Evolutionary conservation across 37 sponge, comb jelly and placozoan species (phyloP).

Genomic region (Axinella damicornis): DNA sequence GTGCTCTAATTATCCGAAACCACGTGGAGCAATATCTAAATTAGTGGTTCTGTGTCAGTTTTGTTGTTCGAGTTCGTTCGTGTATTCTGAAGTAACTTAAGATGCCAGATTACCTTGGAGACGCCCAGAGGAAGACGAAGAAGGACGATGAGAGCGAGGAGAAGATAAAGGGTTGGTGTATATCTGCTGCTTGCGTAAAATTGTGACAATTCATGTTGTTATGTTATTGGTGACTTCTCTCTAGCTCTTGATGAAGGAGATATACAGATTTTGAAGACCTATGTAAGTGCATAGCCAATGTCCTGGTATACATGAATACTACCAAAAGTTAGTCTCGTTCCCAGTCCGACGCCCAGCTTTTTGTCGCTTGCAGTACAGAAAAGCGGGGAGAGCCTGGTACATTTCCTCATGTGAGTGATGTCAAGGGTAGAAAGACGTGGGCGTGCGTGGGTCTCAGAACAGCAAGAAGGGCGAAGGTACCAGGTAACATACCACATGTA

Average conservation of each 20-base stretch:
- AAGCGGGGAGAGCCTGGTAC: no score
- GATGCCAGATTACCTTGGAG: slow-evolving; percentile 91
- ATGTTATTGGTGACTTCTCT: no score
- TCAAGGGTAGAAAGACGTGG: no score
- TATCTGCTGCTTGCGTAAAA: neutral
- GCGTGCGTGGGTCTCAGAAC: no score
- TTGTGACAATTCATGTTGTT: neutral
- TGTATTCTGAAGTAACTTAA: neutral
- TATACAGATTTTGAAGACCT: slow-evolving; percentile 94
- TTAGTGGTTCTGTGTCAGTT: no score
- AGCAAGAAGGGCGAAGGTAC: no score
- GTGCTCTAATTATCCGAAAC: neutral
- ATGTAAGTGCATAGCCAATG: slow-evolving; percentile 62
- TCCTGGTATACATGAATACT: neutral
- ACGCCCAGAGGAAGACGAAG: slow-evolving; percentile 80
- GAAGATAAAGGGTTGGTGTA: slow-evolving; percentile 65
- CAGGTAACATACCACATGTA: neutral
- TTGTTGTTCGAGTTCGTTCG: no score
- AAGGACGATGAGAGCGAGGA: slow-evolving; percentile 63
- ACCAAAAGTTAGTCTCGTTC: neutral
- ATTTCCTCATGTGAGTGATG: no score
- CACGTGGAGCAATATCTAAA: neutral
- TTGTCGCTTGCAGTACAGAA: no score
- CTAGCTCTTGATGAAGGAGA: slow-evolving; percentile 96
- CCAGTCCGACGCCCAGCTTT: no score